These are phyloP conservation scores for Dioctria rufipes DNA, from an alignment of 2,888 invertebrate genomes.

Conservation along the genomic window DNA sequence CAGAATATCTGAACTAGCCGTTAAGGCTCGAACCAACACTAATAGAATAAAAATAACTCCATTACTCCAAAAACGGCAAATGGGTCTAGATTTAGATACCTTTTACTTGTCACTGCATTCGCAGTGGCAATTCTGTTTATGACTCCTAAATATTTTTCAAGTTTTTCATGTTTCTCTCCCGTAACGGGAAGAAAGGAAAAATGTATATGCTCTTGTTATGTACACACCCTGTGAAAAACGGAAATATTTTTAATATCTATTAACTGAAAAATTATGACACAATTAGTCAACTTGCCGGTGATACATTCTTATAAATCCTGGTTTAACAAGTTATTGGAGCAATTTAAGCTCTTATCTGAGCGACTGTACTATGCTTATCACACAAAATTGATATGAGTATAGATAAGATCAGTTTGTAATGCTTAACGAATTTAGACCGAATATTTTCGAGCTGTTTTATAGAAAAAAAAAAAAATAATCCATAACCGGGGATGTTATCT, in stretches of 20 bases:
- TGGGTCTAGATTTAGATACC: no score
- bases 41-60: no score
- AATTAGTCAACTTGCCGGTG: neutral
- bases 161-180: no score
- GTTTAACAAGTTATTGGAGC: neutral
- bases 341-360: neutral
- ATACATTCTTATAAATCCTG: neutral
- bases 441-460: neutral
- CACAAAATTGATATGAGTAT: neutral
- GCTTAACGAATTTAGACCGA: neutral
- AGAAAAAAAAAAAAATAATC: neutral
- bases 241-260: no score
- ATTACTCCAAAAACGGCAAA: no score
- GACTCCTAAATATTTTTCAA: no score
- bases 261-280: neutral
- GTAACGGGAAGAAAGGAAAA: no score
- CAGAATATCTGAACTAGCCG: no score
- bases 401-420: neutral
- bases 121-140: neutral
- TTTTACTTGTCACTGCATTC: neutral
- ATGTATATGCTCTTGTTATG: neutral
- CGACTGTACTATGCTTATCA: neutral
- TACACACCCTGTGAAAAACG: neutral
- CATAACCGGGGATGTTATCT: neutral
- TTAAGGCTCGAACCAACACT: no score